phyloP scores from a whole-genome alignment of 2,797 vertebrate species.

The Halcyon chelicuti region DNA sequence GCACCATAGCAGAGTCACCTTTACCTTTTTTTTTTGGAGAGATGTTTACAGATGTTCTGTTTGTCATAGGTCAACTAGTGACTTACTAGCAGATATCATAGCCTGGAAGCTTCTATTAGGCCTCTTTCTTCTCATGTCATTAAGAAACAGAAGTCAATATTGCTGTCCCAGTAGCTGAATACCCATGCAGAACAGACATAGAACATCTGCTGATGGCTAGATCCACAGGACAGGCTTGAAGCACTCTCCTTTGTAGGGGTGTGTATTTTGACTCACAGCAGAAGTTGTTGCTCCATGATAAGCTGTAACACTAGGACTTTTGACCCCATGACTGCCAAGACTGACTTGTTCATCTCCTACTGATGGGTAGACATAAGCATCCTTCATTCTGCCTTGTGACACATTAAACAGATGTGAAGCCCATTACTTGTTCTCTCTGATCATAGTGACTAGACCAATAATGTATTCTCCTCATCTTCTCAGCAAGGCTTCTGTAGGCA shows the following conservation, averaged over 20 bases:
- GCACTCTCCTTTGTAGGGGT: background rate
- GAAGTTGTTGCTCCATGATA: background rate
- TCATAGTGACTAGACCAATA: accelerated
- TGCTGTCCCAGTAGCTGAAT: background rate
- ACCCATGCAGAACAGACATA: background rate
- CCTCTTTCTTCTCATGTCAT: background rate
- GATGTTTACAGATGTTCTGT: background rate
- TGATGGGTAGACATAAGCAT: background rate
- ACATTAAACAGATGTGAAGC: background rate
- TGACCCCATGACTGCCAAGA: background rate
- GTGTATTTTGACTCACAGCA: background rate
- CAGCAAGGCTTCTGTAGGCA: background rate
- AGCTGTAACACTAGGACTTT: background rate
- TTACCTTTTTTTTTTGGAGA: background rate
- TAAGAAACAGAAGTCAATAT: background rate
- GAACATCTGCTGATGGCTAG: background rate
- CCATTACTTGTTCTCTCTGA: background rate
- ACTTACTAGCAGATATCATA: background rate
- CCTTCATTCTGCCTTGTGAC: background rate
- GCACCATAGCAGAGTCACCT: background rate
- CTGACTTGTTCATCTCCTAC: background rate
- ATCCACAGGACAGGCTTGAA: background rate
- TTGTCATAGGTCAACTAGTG: background rate
- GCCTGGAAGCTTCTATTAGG: background rate
- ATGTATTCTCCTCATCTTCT: background rate